phyloP scores from a whole-genome alignment of 2,888 invertebrate genomes.

The Nephrotoma flavescens region DNA sequence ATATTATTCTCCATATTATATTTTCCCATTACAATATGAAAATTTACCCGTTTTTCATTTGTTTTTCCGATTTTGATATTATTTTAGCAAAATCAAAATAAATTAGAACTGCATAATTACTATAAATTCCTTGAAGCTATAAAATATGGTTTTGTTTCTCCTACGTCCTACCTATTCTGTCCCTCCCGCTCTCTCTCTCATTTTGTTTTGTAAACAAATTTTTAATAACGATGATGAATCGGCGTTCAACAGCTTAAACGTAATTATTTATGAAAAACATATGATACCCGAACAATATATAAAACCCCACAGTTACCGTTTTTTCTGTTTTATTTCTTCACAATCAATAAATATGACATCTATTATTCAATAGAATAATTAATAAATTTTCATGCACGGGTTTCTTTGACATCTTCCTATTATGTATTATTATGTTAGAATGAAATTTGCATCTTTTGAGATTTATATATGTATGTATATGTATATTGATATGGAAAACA shows the following conservation, averaged over 20 bases:
- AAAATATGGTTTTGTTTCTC: no score
- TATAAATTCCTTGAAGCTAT: no score
- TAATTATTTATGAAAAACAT: neutral
- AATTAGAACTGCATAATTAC: no score
- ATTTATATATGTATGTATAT: neutral
- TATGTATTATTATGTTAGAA: neutral
- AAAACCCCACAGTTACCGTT: neutral
- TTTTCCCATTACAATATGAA: neutral
- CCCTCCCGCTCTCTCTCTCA: no score
- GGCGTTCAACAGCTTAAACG: no score
- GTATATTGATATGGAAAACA: no score
- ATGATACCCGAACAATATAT: neutral
- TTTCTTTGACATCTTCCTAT: neutral
- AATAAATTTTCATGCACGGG: neutral
- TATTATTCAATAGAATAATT: neutral
- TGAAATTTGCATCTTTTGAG: neutral
- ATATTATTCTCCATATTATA: neutral
- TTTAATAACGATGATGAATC: no score
- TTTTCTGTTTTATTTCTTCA: neutral
- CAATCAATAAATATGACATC: neutral
- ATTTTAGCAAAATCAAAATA: no score
- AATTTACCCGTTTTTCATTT: neutral
- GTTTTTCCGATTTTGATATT: neutral
- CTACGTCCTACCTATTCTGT: no score
- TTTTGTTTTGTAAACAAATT: no score